Evolutionary conservation across 2,113 vertebrate species (phyloP).

Genomic region (Rhombomys opimus): DNA sequence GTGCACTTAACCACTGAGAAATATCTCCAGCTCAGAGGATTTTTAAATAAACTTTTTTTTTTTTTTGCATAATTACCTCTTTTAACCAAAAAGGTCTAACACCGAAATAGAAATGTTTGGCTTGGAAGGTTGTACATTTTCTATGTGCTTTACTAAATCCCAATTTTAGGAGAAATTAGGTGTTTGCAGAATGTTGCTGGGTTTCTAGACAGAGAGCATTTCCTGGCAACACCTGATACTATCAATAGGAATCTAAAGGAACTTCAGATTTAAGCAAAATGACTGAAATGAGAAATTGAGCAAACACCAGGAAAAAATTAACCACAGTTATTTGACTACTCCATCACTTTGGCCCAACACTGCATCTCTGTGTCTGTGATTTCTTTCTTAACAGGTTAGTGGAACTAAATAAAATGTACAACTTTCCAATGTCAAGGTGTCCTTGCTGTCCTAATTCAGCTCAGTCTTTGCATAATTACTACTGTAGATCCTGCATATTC

Average conservation of each 20-base stretch:
- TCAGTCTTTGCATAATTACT: background rate
- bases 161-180: background rate
- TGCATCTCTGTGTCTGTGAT: background rate
- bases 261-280: background rate
- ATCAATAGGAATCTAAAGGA: background rate
- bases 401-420: background rate
- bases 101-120: background rate
- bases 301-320: background rate
- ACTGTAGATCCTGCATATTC: background rate
- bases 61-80: background rate
- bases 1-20: background rate
- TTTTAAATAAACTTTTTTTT: background rate
- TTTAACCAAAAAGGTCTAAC: background rate
- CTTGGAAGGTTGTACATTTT: background rate
- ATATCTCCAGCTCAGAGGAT: background rate
- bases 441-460: background rate
- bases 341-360: background rate
- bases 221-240: background rate
- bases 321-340: background rate
- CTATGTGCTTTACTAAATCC: background rate
- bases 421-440: background rate
- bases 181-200: conserved; percentile 18
- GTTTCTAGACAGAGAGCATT: background rate
- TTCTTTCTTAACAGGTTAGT: background rate
- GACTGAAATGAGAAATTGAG: background rate